phyloP scores from a whole-genome alignment of 2,888 invertebrate genomes.

The Epirrita christyi region DNA sequence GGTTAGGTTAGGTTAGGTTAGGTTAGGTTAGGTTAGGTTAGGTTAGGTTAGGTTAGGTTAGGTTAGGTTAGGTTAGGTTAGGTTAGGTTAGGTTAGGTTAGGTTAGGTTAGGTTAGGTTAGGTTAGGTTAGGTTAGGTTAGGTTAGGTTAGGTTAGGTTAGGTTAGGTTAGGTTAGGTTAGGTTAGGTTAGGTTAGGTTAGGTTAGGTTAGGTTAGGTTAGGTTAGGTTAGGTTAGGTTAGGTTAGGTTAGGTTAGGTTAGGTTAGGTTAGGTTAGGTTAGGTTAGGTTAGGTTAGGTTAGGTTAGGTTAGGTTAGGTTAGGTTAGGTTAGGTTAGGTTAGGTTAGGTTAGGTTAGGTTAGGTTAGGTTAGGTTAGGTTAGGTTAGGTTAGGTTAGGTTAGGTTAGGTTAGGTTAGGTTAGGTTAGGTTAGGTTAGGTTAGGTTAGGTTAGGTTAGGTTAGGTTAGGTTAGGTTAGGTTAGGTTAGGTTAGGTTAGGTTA shows the following conservation, averaged over 20 bases:
- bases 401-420: slow-evolving; percentile 12
- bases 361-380: slow-evolving; percentile 27
- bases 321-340: slow-evolving; percentile 21
- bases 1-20: slow-evolving; percentile 17
- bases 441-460: slow-evolving; percentile 29
- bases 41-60: slow-evolving; percentile 21
- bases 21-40: slow-evolving; percentile 23
- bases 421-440: slow-evolving; percentile 33
- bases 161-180: slow-evolving; percentile 16
- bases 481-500: slow-evolving; percentile 24
- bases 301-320: slow-evolving; percentile 23
- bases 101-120: slow-evolving; percentile 20
- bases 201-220: slow-evolving; percentile 17
- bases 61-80: slow-evolving; percentile 16
- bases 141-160: slow-evolving; percentile 4
- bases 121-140: slow-evolving; percentile 13
- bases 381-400: slow-evolving; percentile 30
- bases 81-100: slow-evolving; percentile 11
- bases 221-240: slow-evolving; percentile 31
- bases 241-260: slow-evolving; percentile 33
- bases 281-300: slow-evolving; percentile 28
- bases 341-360: slow-evolving; percentile 18
- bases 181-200: slow-evolving; percentile 17
- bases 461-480: slow-evolving; percentile 25
- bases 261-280: slow-evolving; percentile 18